Evolutionary conservation across 2,888 invertebrate species (phyloP).

Genomic region (Coelinius sp.): DNA sequence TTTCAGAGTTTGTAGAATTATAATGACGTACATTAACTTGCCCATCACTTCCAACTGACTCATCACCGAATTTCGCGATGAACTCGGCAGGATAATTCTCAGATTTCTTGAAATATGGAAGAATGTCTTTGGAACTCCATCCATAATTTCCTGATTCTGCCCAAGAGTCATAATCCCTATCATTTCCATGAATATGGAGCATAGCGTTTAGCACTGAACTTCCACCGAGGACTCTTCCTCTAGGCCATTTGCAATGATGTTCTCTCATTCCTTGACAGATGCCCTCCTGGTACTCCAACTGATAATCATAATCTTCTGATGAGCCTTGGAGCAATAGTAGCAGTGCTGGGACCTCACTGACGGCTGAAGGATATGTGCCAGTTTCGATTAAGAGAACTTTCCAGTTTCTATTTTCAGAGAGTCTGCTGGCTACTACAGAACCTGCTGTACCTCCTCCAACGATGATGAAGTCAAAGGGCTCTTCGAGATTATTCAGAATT

Average conservation of each 20-base stretch:
- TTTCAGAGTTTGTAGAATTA: conserved; percentile 60
- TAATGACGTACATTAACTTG: conserved; percentile 71
- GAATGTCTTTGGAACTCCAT: conserved; percentile 49
- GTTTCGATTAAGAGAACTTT: conserved; percentile 79
- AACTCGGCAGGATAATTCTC: conserved; percentile 53
- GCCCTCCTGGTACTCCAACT: conserved; percentile 73
- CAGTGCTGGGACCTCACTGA: conserved; percentile 75
- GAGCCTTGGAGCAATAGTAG: conserved; percentile 59
- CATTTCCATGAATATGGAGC: conserved; percentile 61
- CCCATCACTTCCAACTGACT: conserved; percentile 70
- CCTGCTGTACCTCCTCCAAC: conserved; percentile 82
- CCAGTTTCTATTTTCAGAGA: conserved; percentile 77
- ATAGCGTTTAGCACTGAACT: conserved; percentile 65
- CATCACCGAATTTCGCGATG: conserved; percentile 62
- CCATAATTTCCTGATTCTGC: conserved; percentile 46
- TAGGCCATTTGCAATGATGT: conserved; percentile 83
- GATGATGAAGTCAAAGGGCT: conserved; percentile 76
- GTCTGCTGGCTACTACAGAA: conserved; percentile 79
- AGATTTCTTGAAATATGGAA: conserved; percentile 50
- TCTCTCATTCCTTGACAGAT: conserved; percentile 80
- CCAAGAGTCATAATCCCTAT: conserved; percentile 51
- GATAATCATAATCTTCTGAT: conserved; percentile 77
- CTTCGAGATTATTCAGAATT: conserved; percentile 56
- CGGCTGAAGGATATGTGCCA: conserved; percentile 72
- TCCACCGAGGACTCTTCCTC: conserved; percentile 69